Conservation (phyloP, 2,797 vertebrate species). For the Helicolenus hilgendorfi region DNA sequence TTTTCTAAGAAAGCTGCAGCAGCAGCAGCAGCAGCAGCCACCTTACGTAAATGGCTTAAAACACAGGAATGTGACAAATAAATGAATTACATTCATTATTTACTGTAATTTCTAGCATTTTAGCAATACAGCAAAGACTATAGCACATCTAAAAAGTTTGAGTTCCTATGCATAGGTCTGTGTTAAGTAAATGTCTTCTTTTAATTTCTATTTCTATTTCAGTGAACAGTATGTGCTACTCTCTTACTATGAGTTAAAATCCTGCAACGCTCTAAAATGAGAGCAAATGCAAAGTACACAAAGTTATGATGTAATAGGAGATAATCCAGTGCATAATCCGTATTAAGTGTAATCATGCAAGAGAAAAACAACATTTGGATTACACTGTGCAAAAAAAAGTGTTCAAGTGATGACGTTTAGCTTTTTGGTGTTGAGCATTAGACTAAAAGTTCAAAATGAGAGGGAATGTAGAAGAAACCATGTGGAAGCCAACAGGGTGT, state of each 20-base stretch:
- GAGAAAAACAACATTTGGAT: constrained; percentile 45
- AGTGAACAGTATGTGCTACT: not conserved
- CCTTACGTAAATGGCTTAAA: not conserved
- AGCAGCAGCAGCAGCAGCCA: not conserved
- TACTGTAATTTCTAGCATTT: not conserved
- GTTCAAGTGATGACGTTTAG: not conserved
- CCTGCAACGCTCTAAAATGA: not conserved
- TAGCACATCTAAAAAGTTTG: not conserved
- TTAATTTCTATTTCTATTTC: not conserved
- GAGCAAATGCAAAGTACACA: constrained; percentile 3
- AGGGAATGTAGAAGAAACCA: not conserved
- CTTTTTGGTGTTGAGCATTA: constrained; percentile 1
- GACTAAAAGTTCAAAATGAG: not conserved
- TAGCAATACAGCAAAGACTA: not conserved
- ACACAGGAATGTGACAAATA: not conserved
- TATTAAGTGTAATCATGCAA: constrained; percentile 7
- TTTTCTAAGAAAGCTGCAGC: not conserved
- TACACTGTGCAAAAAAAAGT: not conserved
- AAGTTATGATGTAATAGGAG: constrained; percentile 26
- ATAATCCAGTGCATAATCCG: constrained; percentile 46
- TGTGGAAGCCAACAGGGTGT: not conserved
- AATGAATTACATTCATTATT: not conserved
- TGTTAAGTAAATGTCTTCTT: not conserved
- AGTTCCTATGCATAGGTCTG: not conserved
- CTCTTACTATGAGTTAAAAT: not conserved